Base-by-base conservation (phyloP, 2,113 vertebrate species). In the Pluvialis apricaria region DNA sequence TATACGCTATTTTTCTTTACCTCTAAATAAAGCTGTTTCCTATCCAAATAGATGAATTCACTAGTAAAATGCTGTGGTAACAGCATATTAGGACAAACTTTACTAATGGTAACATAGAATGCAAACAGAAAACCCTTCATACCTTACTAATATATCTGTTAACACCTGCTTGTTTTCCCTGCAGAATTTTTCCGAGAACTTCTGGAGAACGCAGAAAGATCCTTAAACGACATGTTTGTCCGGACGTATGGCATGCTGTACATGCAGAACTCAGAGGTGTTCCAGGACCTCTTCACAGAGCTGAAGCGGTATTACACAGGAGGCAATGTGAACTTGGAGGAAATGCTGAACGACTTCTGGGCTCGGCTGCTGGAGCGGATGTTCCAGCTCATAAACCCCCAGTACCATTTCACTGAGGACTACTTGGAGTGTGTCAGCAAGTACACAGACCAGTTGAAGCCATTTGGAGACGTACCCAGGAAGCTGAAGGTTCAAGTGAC, bases 301-400 rank as follows among this genome's bases (percentile, higher is more conserved):
- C 98, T 99, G 22, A 99, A 99, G 94, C 98, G 99, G 4, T 99
- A 99, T 96, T 99, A 99, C 97, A 99, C 99, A 0, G 99, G 99
- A 14, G 99, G 99, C 77, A 99, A 99, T 1, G 99, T 99, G 64
- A 99, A 99, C 96, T 96, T 99, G 96, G 99, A 99, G 91, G 99
- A 99, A 95, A 99, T 99, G 99, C 97, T 99, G 69, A 99, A 99
- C 2, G 99, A 99, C 97, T 99, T 99, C 98, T 99, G 99, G 99
- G 98, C 99, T 45, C 98, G 98, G 75, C 98, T 99, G 57, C 97
- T 99, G 92, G 99, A 99, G 89, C 97, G 99, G 52, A 99, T 99
- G 99, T 99, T 99, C 95, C 99, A 99, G 98, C 97, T 99, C 13
- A 98, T 99, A 94, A 99, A 99, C 97, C 99, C 99, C 5, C 99